Base-by-base conservation (phyloP, 2,797 vertebrate species). In the Hemitrygon akajei region DNA sequence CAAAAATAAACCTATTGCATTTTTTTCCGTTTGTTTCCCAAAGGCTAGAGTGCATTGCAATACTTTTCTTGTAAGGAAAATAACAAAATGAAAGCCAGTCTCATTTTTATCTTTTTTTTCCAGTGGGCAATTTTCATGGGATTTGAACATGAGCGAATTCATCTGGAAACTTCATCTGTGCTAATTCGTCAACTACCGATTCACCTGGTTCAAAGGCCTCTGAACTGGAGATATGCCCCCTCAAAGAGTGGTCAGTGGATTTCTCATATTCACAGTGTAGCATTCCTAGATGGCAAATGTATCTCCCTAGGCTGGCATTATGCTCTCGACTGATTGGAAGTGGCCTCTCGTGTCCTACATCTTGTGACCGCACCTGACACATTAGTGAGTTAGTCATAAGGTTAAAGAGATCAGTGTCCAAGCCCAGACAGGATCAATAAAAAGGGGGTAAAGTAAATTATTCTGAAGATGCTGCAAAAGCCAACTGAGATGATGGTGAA, bases 81-180 rank as follows among this genome's bases (percentile, higher is more conserved):
- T 30, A 30, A 1, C 60, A 14, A n/a, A 87, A 87, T 20, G n/a
- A 87, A 87, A 87, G 16, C 60, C 58, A 18, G 7, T 63, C 14
- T 20, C 60, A 56, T 75, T 34, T 6, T 71, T 60, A 47, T 60
- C 18, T 60, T 80, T 63, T 34, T 20, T 69, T 69, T 66, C 40
- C 93, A 93, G 93, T 93, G 93, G 93, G 37, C 93, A 20, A 3
- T 93, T 77, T 93, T 93, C n/a, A 77, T 93, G 75, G 93, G 93
- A 77, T 80, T 77, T 58, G 93, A 80, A 40, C 93, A 93, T 4
- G 93, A 93, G 75, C 69, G 93, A 82, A 93, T 93, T 75, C 93
- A 93, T 75, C n/a, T 93, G 47, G 93, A 93, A 82, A 93, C 93
- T 7, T 93, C 93, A 3, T 93, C 93, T 60, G 93, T 93, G 75